These are phyloP conservation scores for Plagodis dolabraria DNA, from an alignment of 2,888 invertebrate species.

Conservation along the genomic window DNA sequence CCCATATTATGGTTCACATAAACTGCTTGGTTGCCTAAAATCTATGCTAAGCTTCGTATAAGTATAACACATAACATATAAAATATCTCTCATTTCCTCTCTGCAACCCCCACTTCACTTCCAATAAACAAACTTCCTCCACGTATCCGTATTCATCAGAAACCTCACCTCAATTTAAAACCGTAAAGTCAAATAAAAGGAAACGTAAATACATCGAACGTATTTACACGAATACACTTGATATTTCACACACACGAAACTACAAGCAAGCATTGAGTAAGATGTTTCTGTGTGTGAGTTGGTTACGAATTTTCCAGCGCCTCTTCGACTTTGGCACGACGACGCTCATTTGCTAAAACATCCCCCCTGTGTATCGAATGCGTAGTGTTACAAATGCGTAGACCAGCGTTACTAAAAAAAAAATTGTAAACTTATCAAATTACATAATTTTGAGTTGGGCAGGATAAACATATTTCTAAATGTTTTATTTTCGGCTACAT, in stretches of 20 bases:
- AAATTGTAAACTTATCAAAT: background rate
- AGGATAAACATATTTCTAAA: too few relatives aligned
- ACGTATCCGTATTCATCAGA: conserved; percentile 13
- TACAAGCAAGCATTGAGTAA: background rate
- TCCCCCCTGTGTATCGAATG: conserved; percentile 53
- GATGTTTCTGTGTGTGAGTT: conserved; percentile 38
- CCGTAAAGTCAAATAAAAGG: conserved; percentile 23
- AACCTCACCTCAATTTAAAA: conserved; percentile 21
- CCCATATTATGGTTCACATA: too few relatives aligned
- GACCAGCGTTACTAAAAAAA: conserved; percentile 31
- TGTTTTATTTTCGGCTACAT: too few relatives aligned
- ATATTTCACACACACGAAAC: conserved; percentile 8
- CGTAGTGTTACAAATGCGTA: conserved; percentile 45
- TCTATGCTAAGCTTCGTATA: too few relatives aligned
- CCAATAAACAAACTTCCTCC: conserved; percentile 18
- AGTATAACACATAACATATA: background rate
- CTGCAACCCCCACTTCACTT: background rate
- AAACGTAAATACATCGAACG: conserved; percentile 11
- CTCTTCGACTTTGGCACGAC: conserved; percentile 59
- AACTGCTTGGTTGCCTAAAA: too few relatives aligned
- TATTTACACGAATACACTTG: conserved; percentile 7
- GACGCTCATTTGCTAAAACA: conserved; percentile 79
- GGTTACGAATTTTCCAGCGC: conserved; percentile 60
- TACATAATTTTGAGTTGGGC: too few relatives aligned
- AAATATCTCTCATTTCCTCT: background rate